These are phyloP conservation scores for Poicephalus meyeri DNA, from an alignment of 2,113 vertebrate species.

Conservation along the genomic window DNA sequence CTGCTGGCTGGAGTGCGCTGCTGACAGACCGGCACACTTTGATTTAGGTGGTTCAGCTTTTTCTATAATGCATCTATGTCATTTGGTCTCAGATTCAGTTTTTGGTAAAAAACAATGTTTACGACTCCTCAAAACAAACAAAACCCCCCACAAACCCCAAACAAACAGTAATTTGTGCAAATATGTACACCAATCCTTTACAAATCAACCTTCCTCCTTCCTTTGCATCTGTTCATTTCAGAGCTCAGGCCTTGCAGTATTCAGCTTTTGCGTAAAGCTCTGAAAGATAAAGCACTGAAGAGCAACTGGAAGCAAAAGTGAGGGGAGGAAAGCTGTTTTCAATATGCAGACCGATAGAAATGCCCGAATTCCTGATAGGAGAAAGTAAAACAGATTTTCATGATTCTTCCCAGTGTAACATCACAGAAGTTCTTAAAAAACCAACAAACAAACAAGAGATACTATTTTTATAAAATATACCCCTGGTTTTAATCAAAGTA, in stretches of 20 bases:
- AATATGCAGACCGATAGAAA: constrained; percentile 16
- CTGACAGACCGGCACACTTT: not conserved
- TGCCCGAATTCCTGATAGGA: not conserved
- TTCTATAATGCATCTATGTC: not conserved
- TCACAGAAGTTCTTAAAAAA: not conserved
- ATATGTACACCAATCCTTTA: not conserved
- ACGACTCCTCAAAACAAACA: not conserved
- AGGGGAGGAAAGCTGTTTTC: not conserved
- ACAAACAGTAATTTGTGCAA: not conserved
- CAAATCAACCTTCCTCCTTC: not conserved
- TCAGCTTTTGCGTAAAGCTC: not conserved
- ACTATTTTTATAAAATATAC: not conserved
- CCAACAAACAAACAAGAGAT: accelerated
- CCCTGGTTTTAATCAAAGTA: not conserved
- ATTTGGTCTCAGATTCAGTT: not conserved
- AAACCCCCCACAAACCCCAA: not conserved
- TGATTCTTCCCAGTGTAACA: not conserved
- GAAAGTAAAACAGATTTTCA: constrained; percentile 25
- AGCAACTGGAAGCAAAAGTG: not conserved
- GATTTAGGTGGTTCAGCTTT: constrained; percentile 16
- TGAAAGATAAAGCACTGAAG: not conserved
- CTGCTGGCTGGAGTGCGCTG: not conserved
- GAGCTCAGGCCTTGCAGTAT: not conserved
- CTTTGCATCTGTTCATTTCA: not conserved
- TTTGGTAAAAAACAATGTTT: not conserved